These are phyloP conservation scores for Campoletis raptor DNA, from an alignment of 2,888 invertebrate species.

Conservation along the genomic window DNA sequence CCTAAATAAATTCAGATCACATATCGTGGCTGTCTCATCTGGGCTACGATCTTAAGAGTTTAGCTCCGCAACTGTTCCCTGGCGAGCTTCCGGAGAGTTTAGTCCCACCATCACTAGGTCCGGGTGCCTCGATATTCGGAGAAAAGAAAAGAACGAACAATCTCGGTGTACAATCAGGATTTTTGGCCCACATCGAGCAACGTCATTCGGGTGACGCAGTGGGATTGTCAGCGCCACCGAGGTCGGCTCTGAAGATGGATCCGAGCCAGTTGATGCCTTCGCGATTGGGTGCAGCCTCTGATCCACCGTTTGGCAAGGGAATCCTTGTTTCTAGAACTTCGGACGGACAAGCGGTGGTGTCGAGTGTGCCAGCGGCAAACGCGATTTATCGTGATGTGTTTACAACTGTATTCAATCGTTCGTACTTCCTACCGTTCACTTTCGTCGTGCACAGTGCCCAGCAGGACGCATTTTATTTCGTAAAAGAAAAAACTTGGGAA, in stretches of 20 bases:
- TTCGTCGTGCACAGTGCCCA: constrained; percentile 95
- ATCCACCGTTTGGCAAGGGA: constrained; percentile 95
- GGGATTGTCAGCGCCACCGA: constrained; percentile 91
- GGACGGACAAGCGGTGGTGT: constrained; percentile 93
- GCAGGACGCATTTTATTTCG: constrained; percentile 97
- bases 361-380: constrained; percentile 95
- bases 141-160: constrained; percentile 86
- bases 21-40: constrained; percentile 93
- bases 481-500: constrained; percentile 96
- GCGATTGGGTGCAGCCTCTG: constrained; percentile 93
- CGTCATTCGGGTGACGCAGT: constrained; percentile 92
- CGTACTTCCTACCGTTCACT: constrained; percentile 94
- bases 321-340: constrained; percentile 93
- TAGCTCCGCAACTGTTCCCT: constrained; percentile 94
- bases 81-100: constrained; percentile 89
- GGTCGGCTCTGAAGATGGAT: constrained; percentile 92
- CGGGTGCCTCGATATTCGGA: constrained; percentile 87
- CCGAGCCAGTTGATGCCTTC: constrained; percentile 90
- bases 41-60: constrained; percentile 93
- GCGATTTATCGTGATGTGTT: constrained; percentile 96
- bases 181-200: constrained; percentile 92
- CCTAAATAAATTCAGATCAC: constrained; percentile 88
- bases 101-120: constrained; percentile 88
- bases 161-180: constrained; percentile 93
- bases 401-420: constrained; percentile 96